These are phyloP conservation scores for Choristoneura fumiferana DNA, from an alignment of 1,140 invertebrate species.

Conservation along the genomic window DNA sequence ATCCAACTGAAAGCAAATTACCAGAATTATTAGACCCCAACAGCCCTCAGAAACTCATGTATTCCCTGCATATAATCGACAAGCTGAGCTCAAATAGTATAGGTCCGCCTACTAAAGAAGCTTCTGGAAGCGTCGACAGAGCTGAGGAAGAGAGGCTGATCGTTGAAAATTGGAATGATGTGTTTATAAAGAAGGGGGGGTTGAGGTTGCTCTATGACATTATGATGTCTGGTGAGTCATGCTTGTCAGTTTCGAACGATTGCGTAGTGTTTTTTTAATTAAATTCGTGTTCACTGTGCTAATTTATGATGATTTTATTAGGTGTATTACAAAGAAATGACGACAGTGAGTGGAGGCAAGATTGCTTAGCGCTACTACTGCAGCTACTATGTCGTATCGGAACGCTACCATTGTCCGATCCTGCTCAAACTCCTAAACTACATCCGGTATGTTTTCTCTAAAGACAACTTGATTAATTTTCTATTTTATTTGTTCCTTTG, in stretches of 20 bases:
- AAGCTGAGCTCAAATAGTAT: constrained; percentile 69
- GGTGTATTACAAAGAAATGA: constrained; percentile 84
- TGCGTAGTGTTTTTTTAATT: constrained; percentile 21
- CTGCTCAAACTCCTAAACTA: constrained; percentile 58
- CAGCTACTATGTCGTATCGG: constrained; percentile 92
- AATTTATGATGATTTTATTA: constrained; percentile 37
- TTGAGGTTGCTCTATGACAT: constrained; percentile 93
- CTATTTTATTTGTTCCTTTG: not conserved
- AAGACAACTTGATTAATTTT: constrained; percentile 39
- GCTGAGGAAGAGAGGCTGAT: constrained; percentile 69
- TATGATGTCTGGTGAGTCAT: constrained; percentile 88
- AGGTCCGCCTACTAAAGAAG: constrained; percentile 47
- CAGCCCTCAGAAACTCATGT: constrained; percentile 96
- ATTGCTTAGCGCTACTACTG: constrained; percentile 92
- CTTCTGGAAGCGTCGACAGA: constrained; percentile 43
- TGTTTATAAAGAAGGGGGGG: constrained; percentile 93
- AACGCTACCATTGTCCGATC: constrained; percentile 78
- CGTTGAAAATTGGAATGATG: constrained; percentile 83
- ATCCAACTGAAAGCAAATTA: constrained; percentile 82
- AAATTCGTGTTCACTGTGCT: not conserved
- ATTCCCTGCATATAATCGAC: constrained; percentile 95
- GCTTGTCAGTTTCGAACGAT: constrained; percentile 38
- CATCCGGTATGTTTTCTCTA: constrained; percentile 59
- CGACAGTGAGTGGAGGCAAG: constrained; percentile 95
- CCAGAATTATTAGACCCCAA: constrained; percentile 89